phyloP scores from a whole-genome alignment of 2,888 invertebrate species.

The Amblyteles armatorius region DNA sequence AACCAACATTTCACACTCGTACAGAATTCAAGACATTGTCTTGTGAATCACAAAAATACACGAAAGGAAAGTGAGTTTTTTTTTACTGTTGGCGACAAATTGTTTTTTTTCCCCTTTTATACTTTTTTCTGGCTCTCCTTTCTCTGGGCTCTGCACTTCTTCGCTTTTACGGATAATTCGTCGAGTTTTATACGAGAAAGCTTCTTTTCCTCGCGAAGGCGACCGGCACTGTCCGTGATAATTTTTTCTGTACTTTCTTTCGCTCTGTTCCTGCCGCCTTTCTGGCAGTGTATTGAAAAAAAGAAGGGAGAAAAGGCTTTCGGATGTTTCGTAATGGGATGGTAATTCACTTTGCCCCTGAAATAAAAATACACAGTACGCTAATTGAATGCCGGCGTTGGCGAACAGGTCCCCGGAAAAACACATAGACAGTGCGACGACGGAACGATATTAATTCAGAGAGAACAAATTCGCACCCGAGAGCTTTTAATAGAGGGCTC shows the following conservation, averaged over 20 bases:
- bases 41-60: slow-evolving; percentile 15
- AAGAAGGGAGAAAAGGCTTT: slow-evolving; percentile 13
- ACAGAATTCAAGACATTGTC: not conserved
- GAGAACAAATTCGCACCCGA: slow-evolving; percentile 48
- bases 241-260: slow-evolving; percentile 3
- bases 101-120: not conserved
- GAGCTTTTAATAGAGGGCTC: slow-evolving; percentile 21
- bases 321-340: slow-evolving; percentile 62
- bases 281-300: slow-evolving; percentile 1
- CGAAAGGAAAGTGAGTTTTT: not conserved
- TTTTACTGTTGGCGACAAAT: slow-evolving; percentile 21
- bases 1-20: not conserved
- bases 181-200: slow-evolving; percentile 41
- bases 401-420: slow-evolving; percentile 42
- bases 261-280: slow-evolving; percentile 1
- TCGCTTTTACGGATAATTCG: slow-evolving; percentile 30
- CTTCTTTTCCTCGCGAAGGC: slow-evolving; percentile 17
- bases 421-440: slow-evolving; percentile 29
- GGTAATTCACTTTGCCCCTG: slow-evolving; percentile 61
- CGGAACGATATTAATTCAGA: slow-evolving; percentile 53
- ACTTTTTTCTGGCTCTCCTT: slow-evolving; percentile 16
- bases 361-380: slow-evolving; percentile 59
- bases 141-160: slow-evolving; percentile 19
- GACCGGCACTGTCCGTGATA: slow-evolving; percentile 10
- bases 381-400: slow-evolving; percentile 61